Evolutionary conservation across 2,888 invertebrate species (phyloP), one percentile per base, ranked within the genome.

Genomic region (Diachrysia chrysitis): DNA sequence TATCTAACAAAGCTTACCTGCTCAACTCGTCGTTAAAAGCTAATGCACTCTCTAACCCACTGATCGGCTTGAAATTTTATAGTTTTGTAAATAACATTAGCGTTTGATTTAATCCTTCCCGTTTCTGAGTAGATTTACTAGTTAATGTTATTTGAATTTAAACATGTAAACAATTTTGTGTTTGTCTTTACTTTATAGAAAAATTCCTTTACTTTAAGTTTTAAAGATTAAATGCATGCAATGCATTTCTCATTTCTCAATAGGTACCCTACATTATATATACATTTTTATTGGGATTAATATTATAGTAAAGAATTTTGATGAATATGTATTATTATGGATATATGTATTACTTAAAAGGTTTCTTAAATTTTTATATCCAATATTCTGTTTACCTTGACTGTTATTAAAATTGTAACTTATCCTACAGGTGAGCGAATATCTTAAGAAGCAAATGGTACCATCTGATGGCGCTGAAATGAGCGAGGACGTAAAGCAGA

Each of bases 371-470:
- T 25, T 5, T 5, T 3, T 25, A 3, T 5, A n/a, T 16, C 42
- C n/a, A 42, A 4, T n/a, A n/a, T 42, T 21, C 12, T 21, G 21
- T 10, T 19, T 21, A 19, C 21, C 17, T 60, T 14, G 29, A 23
- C 17, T n/a, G 1, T 59, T 59, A 10, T 51, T 14, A 55, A 59
- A 55, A n/a, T 56, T 55, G 25, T 56, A 5, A 56, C 35, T 83
- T 85, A 69, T 80, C 61, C 7, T 59, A 57, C 93, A 99, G 98
- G 98, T 99, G 58, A 98, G 98, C 92, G 98, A 97, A 62, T 99
- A 99, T 92, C 95, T 99, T 83, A 98, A 98, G 93, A 98, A 98
- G 86, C 99, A 99, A 95, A 98, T 98, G 97, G 96, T 97, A 2
- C 97, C 98, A 42, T 97, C 97, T 1, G 98, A 98, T 83, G 97